Evolutionary conservation across 1,140 invertebrate species (phyloP), one percentile per base, ranked within the genome.

Genomic region (Pinna nobilis): DNA sequence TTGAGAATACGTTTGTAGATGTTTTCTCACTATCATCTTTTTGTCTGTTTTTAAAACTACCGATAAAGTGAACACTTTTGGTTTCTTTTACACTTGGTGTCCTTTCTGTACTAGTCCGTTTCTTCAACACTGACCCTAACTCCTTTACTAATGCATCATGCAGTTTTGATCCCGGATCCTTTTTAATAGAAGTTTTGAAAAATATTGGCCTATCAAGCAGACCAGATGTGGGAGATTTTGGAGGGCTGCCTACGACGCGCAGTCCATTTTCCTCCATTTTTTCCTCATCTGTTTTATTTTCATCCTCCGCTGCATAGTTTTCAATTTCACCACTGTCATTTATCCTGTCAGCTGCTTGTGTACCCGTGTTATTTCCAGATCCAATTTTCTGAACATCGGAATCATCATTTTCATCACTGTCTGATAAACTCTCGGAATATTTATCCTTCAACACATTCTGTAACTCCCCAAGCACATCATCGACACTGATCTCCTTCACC

Each of bases 91-190:
- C 18, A 68, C 55, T 74, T 13, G 70, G 69, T 9, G 39, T 35
- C n/a, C 72, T 53, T 5, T 57, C 55, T 20, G 50, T 37, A 3
- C 53, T 37, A 41, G 65, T 65, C 4, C 82, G 65, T 49, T 76
- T 79, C 23, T 79, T 74, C 11, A 83, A 68, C 20, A 82, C 82
- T 13, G 72, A 65, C 3, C 72, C 76, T 68, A 86, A 61, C 55
- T 86, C 84, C 49, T 78, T 78, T 13, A 86, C 76, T 9, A 86
- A 49, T 9, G 76, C 73, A 55, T 82, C 83, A 68, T 86, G 82
- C 20, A 82, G 71, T 67, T 83, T 83, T n/a, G 82, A 84, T 33
- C 82, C 84, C 11, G 80, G 80, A 55, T 86, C 82, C 51, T 79
- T 80, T 41, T 81, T 84, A 4, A 80, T 73, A 11, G 84, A 84